Conservation (phyloP, 2,797 vertebrate species). For the Tadarida brasiliensis region DNA sequence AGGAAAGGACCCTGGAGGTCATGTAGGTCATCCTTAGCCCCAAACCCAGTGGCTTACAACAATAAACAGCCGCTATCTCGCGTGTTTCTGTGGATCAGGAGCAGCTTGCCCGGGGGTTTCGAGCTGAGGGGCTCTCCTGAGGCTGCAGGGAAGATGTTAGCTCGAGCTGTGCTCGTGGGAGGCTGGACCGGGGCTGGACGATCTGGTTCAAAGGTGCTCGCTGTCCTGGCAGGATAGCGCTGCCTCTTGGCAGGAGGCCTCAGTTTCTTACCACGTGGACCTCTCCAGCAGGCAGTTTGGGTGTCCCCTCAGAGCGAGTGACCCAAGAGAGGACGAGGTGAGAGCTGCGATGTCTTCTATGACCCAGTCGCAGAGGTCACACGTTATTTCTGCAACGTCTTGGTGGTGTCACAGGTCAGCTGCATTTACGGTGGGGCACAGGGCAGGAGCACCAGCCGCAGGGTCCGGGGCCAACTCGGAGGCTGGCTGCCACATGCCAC, state of each 20-base stretch:
- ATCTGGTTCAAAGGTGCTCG: rapidly evolving
- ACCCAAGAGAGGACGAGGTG: background rate
- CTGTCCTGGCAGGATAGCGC: background rate
- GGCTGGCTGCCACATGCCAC: no score
- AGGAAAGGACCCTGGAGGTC: background rate
- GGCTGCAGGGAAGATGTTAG: background rate
- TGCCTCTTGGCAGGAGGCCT: background rate
- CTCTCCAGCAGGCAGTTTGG: background rate
- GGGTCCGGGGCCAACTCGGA: no score
- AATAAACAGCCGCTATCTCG: background rate
- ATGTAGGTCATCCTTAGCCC: background rate
- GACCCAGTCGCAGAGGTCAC: no score
- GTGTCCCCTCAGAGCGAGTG: background rate
- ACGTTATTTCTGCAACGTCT: background rate
- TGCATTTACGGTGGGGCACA: no score
- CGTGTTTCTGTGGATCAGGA: rapidly evolving
- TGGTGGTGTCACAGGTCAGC: background rate
- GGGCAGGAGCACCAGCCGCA: background rate
- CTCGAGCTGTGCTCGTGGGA: no score
- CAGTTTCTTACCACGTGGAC: rapidly evolving
- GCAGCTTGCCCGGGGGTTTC: background rate
- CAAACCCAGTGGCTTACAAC: background rate
- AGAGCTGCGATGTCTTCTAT: background rate
- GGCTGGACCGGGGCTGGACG: background rate
- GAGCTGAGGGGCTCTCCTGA: background rate